These are phyloP conservation scores for Solea senegalensis DNA, from an alignment of 2,113 vertebrate species.

Conservation along the genomic window DNA sequence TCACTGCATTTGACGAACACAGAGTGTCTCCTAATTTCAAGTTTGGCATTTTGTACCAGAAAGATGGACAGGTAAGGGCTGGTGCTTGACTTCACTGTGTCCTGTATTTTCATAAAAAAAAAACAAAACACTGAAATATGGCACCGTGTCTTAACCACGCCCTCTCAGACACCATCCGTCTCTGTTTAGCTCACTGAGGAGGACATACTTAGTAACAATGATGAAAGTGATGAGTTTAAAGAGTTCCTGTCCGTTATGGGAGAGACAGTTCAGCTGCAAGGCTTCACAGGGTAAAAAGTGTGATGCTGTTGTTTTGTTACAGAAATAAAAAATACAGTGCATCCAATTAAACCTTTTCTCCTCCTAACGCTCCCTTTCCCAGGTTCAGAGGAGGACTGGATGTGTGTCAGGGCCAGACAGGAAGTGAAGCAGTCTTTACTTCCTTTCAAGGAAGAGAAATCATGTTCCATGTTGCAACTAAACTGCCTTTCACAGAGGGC, in stretches of 20 bases:
- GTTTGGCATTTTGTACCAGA: slow-evolving; percentile 83
- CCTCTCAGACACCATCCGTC: slow-evolving; percentile 22
- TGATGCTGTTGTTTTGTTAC: neutral
- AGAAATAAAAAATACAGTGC: slow-evolving; percentile 2
- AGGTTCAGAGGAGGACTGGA: slow-evolving; percentile 93
- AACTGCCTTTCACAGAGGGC: slow-evolving; percentile 90
- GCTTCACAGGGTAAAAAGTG: slow-evolving; percentile 84
- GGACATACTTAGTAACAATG: slow-evolving; percentile 88
- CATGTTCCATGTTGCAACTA: slow-evolving; percentile 93
- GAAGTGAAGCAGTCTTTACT: slow-evolving; percentile 88
- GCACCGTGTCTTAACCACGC: neutral
- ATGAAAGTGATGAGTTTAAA: slow-evolving; percentile 87
- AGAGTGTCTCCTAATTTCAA: slow-evolving; percentile 83
- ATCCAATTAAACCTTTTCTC: neutral
- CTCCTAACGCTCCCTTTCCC: slow-evolving; percentile 10
- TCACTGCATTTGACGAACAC: slow-evolving; percentile 83
- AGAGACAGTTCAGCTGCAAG: slow-evolving; percentile 85
- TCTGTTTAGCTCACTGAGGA: slow-evolving; percentile 86
- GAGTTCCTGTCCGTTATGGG: slow-evolving; percentile 90
- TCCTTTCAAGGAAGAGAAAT: slow-evolving; percentile 89
- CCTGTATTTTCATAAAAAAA: neutral
- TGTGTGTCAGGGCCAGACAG: slow-evolving; percentile 89
- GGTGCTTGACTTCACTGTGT: neutral
- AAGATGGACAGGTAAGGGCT: slow-evolving; percentile 75
- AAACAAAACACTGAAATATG: slow-evolving; percentile 1